phyloP scores from a whole-genome alignment of 2,113 vertebrate species.

The Chaetorhynchus papuensis region DNA sequence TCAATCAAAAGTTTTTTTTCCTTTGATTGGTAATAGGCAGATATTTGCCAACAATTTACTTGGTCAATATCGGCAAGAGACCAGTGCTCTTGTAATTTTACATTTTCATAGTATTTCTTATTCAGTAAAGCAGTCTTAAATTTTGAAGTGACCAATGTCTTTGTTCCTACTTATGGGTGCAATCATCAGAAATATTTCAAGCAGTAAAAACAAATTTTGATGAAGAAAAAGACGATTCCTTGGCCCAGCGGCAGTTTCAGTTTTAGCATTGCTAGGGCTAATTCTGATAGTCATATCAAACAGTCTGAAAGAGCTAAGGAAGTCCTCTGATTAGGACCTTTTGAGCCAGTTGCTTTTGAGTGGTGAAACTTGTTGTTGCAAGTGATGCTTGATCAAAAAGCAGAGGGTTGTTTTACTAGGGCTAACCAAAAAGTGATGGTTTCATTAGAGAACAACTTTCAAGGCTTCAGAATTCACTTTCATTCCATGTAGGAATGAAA shows the following conservation, averaged over 20 bases:
- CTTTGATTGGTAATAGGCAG: background rate
- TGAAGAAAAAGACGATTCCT: background rate
- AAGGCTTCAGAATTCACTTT: slow-evolving; percentile 18
- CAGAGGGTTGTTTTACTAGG: background rate
- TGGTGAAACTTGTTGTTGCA: background rate
- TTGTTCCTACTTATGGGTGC: background rate
- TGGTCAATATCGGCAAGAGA: background rate
- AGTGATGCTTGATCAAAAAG: background rate
- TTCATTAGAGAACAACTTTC: background rate
- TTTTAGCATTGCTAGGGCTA: background rate
- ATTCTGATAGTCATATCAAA: background rate
- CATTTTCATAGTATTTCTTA: background rate
- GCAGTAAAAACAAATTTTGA: background rate
- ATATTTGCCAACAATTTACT: too few relatives aligned
- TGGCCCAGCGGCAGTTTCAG: background rate
- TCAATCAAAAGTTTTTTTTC: background rate
- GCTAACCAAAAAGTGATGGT: background rate
- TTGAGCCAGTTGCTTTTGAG: background rate
- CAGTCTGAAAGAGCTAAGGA: background rate
- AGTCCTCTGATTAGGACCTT: background rate
- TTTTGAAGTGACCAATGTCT: background rate
- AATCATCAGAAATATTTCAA: background rate
- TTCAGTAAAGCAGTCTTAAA: background rate
- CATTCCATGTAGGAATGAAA: background rate
- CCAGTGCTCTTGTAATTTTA: background rate